phyloP scores from a whole-genome alignment of 2,797 vertebrate genomes.

The Sebastes hopkinsi region DNA sequence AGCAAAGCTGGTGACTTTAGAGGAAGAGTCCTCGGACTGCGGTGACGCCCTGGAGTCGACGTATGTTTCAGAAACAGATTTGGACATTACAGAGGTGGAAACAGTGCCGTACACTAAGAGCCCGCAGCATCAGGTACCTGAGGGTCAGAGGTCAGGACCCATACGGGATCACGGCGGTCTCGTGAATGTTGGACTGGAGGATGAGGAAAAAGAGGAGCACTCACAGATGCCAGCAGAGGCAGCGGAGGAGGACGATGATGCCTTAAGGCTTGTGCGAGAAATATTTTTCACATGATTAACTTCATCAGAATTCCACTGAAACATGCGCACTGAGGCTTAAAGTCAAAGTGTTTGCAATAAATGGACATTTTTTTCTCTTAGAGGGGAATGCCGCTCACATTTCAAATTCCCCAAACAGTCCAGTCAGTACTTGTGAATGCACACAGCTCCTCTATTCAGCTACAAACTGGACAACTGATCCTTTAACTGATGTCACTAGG shows the following conservation, averaged over 20 bases:
- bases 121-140: not conserved
- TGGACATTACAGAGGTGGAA: conserved; percentile 64
- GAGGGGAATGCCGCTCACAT: not conserved
- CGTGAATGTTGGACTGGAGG: not conserved
- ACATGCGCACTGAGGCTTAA: not conserved
- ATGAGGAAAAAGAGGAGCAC: not conserved
- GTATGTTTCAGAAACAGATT: conserved; percentile 65
- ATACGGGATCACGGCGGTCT: not conserved
- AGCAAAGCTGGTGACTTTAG: conserved; percentile 10
- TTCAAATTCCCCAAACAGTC: not conserved
- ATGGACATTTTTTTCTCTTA: not conserved
- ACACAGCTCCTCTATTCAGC: not conserved
- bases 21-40: conserved; percentile 51
- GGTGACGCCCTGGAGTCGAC: conserved; percentile 10
- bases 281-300: conserved; percentile 75
- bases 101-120: conserved; percentile 47
- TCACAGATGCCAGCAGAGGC: not conserved
- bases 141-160: conserved; percentile 6
- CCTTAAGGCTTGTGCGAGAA: conserved; percentile 72
- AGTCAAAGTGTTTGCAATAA: not conserved
- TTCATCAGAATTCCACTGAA: not conserved
- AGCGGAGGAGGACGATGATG: conserved; percentile 68
- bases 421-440: not conserved
- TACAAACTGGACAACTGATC: not conserved
- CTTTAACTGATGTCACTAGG: not conserved